phyloP scores from a whole-genome alignment of 1,140 invertebrate genomes.

The Geopemphigus sp. region DNA sequence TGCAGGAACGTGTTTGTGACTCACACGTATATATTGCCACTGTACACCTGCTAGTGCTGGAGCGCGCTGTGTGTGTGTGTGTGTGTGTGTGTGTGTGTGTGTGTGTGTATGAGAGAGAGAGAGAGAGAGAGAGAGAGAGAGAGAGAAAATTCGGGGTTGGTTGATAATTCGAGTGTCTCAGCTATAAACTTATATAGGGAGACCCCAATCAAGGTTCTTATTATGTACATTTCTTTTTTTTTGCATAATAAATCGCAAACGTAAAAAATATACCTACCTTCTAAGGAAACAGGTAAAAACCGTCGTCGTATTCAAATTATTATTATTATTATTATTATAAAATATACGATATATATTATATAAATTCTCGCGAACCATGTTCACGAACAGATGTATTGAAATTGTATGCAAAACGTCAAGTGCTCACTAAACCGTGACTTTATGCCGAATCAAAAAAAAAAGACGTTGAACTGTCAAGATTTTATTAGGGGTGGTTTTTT shows the following conservation, averaged over 20 bases:
- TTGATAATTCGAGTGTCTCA: slow-evolving; percentile 41
- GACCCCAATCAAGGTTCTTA: slow-evolving; percentile 30
- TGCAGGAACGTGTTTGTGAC: not conserved
- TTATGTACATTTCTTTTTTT: slow-evolving; percentile 25
- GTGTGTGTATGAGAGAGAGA: too few species aligned
- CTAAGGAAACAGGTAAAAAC: slow-evolving; percentile 46
- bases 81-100: too few species aligned
- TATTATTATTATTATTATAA: not conserved
- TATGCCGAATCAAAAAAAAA: slow-evolving; percentile 42
- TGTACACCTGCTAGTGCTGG: too few species aligned
- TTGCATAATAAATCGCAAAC: slow-evolving; percentile 29
- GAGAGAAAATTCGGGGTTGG: slow-evolving; percentile 33
- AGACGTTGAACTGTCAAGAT: slow-evolving; percentile 48
- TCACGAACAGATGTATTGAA: slow-evolving; percentile 37
- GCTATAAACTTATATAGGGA: not conserved
- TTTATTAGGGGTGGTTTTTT: slow-evolving; percentile 10
- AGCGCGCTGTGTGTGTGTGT: too few species aligned
- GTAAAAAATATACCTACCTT: slow-evolving; percentile 20
- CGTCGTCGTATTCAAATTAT: slow-evolving; percentile 36
- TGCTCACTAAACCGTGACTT: slow-evolving; percentile 47
- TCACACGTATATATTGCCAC: too few species aligned
- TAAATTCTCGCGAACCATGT: not conserved
- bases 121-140: not conserved
- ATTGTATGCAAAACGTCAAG: slow-evolving; percentile 47
- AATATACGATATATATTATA: too few species aligned